Evolutionary conservation across 2,888 invertebrate genomes (phyloP).

Genomic region (Conchocele bisecta): DNA sequence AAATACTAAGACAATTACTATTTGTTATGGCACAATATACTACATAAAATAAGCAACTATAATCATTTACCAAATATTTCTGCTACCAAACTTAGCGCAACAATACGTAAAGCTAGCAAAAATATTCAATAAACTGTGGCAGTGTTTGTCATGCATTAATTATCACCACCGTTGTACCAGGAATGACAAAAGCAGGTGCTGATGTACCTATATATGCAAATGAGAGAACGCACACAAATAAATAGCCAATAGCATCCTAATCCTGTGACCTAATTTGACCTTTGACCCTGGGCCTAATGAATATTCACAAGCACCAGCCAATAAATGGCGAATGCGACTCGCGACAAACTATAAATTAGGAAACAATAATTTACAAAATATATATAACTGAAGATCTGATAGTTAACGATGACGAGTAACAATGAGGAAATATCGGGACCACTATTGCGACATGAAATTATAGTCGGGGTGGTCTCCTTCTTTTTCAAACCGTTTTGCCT

Average conservation of each 20-base stretch:
- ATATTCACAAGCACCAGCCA: conserved; percentile 26
- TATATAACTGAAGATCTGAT: conserved; percentile 42
- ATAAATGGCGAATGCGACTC: conserved; percentile 31
- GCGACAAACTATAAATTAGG: conserved; percentile 62
- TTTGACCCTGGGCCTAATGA: conserved; percentile 45
- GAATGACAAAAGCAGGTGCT: too few species aligned
- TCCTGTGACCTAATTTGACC: conserved; percentile 44
- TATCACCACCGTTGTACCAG: conserved; percentile 26
- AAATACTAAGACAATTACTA: too few species aligned
- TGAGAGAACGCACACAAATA: conserved; percentile 37
- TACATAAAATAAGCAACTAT: too few species aligned
- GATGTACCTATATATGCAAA: too few species aligned
- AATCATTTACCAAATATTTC: too few species aligned
- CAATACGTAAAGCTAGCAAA: too few species aligned
- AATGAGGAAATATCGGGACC: conserved; percentile 32
- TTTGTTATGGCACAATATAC: too few species aligned
- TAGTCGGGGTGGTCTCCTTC: conserved; percentile 76
- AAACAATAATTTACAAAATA: conserved; percentile 65
- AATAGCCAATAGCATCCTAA: conserved; percentile 27
- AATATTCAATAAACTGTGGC: too few species aligned
- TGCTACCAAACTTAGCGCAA: too few species aligned
- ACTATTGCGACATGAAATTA: conserved; percentile 78
- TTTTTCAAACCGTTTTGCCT: conserved; percentile 92
- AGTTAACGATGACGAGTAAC: conserved; percentile 41
- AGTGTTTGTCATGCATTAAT: conserved; percentile 43